Conservation (phyloP, 2,888 invertebrate species). For the Atrina japonica region DNA sequence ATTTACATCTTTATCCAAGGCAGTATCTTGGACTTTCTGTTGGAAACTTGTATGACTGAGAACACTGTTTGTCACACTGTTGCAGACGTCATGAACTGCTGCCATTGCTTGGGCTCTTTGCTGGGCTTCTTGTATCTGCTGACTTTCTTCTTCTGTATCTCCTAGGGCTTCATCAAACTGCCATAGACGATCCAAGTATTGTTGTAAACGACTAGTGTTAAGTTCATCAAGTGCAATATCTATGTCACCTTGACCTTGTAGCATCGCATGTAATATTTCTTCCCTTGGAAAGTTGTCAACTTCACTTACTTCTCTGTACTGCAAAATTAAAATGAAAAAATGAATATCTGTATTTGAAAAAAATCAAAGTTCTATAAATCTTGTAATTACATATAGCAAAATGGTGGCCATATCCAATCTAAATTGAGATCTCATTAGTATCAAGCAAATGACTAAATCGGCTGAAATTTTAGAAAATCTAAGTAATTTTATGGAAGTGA, state of each 20-base stretch:
- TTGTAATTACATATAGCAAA: not conserved
- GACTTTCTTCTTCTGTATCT: conserved; percentile 21
- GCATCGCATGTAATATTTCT: conserved; percentile 65
- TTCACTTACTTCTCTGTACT: conserved; percentile 62
- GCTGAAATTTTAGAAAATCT: no score
- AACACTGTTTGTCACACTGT: conserved; percentile 67
- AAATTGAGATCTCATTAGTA: no score
- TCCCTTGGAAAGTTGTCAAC: conserved; percentile 63
- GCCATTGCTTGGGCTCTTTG: conserved; percentile 18
- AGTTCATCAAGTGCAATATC: conserved; percentile 56
- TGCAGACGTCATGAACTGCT: conserved; percentile 40
- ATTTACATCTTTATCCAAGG: no score
- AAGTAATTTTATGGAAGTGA: no score
- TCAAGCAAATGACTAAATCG: no score
- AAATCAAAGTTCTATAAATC: not conserved
- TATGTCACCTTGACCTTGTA: conserved; percentile 58
- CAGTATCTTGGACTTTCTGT: no score
- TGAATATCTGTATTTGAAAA: no score
- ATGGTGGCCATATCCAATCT: no score
- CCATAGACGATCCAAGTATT: conserved; percentile 62
- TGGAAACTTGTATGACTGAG: no score
- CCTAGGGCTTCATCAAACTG: conserved; percentile 18
- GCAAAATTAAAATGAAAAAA: conserved; percentile 30
- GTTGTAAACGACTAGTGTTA: conserved; percentile 53
- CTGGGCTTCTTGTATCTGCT: conserved; percentile 7